These are phyloP conservation scores for Sphecodes monilicornis DNA, from an alignment of 2,888 invertebrate genomes.

Conservation along the genomic window DNA sequence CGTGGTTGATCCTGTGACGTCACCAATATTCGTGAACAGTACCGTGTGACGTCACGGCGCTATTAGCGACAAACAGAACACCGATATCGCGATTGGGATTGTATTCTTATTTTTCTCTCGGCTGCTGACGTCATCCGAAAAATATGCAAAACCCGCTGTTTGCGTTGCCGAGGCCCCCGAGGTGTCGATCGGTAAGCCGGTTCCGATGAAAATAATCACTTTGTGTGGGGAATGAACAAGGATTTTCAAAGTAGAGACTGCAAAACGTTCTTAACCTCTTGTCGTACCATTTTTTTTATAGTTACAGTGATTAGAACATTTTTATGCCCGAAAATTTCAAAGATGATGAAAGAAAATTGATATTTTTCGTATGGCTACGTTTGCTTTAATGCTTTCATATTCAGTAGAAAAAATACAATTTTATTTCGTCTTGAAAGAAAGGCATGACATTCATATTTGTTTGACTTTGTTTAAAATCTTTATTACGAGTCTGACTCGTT, in stretches of 20 bases:
- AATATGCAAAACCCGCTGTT: constrained; percentile 7
- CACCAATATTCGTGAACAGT: constrained; percentile 28
- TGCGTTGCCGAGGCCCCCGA: background rate
- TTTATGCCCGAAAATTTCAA: too few species aligned
- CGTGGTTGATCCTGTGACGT: constrained; percentile 49
- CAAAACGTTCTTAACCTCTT: background rate
- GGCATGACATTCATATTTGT: too few species aligned
- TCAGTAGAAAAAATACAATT: too few species aligned
- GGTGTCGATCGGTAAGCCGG: background rate
- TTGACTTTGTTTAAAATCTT: too few species aligned
- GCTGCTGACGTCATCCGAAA: constrained; percentile 11
- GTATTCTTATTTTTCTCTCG: background rate
- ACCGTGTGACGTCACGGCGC: constrained; percentile 25
- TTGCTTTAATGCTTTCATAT: too few species aligned
- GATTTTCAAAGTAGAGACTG: background rate
- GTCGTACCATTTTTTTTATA: too few species aligned
- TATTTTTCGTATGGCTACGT: too few species aligned
- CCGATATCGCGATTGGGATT: background rate
- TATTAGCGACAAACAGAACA: constrained; percentile 18
- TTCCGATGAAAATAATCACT: constrained; percentile 11
- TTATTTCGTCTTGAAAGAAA: too few species aligned
- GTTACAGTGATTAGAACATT: too few species aligned
- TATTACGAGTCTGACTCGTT: too few species aligned
- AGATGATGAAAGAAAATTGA: too few species aligned
- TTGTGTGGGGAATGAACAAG: background rate